phyloP scores from a whole-genome alignment of 2,797 vertebrate genomes.

The Hyperoplus lanceolatus region DNA sequence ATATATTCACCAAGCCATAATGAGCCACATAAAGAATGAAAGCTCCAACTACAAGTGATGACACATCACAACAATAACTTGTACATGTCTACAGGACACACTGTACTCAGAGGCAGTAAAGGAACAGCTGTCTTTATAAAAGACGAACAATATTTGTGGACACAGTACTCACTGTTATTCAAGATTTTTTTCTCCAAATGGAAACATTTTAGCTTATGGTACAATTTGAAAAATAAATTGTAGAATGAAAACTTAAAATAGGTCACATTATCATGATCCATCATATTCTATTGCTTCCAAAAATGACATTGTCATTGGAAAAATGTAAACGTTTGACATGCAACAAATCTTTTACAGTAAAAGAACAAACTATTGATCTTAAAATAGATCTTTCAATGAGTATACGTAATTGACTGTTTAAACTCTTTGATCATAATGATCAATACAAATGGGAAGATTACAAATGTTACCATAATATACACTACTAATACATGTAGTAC shows the following conservation, averaged over 20 bases:
- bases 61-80: slow-evolving; percentile 59
- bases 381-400: slow-evolving; percentile 22
- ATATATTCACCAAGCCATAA: too few relatives aligned
- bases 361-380: slow-evolving; percentile 13
- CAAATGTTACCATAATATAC: neutral
- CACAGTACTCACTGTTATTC: slow-evolving; percentile 9
- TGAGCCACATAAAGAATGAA: neutral
- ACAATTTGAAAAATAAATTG: neutral
- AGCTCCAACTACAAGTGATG: slow-evolving; percentile 35
- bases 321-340: neutral
- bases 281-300: too few relatives aligned
- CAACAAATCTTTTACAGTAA: neutral
- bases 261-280: neutral
- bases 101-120: slow-evolving; percentile 41
- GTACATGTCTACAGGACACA: slow-evolving; percentile 53
- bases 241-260: slow-evolving; percentile 21
- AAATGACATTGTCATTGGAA: neutral
- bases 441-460: slow-evolving; percentile 1
- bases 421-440: neutral
- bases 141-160: slow-evolving; percentile 24
- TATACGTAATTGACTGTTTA: neutral
- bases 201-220: neutral
- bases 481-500: neutral
- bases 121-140: slow-evolving; percentile 45
- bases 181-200: neutral